Base-by-base conservation (phyloP, 1,140 invertebrate species). In the Armadillidium nasatum region DNA sequence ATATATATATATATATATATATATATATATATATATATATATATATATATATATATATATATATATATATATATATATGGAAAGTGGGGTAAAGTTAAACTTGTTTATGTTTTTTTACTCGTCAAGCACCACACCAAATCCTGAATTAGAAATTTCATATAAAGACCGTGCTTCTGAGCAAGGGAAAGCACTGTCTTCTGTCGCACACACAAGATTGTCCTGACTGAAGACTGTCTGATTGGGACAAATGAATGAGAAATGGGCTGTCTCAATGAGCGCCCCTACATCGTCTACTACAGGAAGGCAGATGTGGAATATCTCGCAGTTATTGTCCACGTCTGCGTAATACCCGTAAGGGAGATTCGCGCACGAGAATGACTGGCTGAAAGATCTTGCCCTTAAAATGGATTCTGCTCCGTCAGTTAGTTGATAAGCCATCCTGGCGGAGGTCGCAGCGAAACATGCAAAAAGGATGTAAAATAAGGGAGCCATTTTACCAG, bases 211-310 rank as follows among this genome's bases (percentile, higher is more conserved):
- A 23, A 85, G 78, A 6, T 82, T 83, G 84, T 93, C 91, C 88
- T 95, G 93, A 85, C 94, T 94, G 83, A 95, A 94, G 67, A 94
- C 87, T 0, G 93, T 95, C 82, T 94, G 91, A 74, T 89, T 88
- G 0, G 92, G 92, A 77, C 93, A 95, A 75, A 94, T 93, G 83
- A 94, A 95, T 82, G 92, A 93, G 90, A 91, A 94, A 79, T 90
- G 87, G 23, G 79, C 77, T 13, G 88, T 89, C 73, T 88, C 86
- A 11, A 81, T 82, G 73, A 88, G 88, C 11, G 88, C 86, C 6
- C 90, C 88, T 78, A 90, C 89, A 4, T 76, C 77, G 69, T 82
- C 76, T 66, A 74, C 60, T 4, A 76, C 11, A 43, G 92, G 92
- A 43, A 92, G 82, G 80, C 93, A 94, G 1, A 94, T 90, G 83